Percentiles rank a stretch among this genome's conserved stretches.
phyloP scores from a whole-genome alignment of 2,797 vertebrate species.

The Yasuhikotakia modesta region DNA sequence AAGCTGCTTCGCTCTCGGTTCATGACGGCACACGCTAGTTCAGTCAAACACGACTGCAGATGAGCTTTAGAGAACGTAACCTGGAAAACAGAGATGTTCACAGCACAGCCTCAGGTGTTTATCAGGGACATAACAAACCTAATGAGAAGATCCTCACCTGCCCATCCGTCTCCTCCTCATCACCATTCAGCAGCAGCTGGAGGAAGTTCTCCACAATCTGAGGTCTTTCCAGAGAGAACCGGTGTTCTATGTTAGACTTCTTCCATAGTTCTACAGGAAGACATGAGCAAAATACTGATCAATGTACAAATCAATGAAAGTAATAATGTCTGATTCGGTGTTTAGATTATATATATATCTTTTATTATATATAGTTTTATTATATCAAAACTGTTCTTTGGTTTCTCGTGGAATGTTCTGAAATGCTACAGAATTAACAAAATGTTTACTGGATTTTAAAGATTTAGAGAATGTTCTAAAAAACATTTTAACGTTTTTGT shows the following conservation, averaged over 20 bases:
- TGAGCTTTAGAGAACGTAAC: constrained; percentile 68
- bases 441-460: too few relatives aligned
- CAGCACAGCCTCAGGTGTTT: not conserved
- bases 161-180: constrained; percentile 66
- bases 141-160: constrained; percentile 63
- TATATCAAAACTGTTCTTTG: too few relatives aligned
- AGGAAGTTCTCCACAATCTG: constrained; percentile 76
- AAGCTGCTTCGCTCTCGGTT: constrained; percentile 75
- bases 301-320: not conserved
- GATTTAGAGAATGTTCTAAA: too few relatives aligned
- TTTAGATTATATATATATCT: too few relatives aligned
- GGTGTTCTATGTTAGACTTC: constrained; percentile 71
- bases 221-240: constrained; percentile 68
- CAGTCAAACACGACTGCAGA: constrained; percentile 72
- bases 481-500: too few relatives aligned
- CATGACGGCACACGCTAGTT: constrained; percentile 73
- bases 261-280: constrained; percentile 78
- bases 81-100: constrained; percentile 55
- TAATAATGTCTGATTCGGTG: not conserved
- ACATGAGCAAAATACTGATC: not conserved
- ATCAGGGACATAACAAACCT: not conserved
- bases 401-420: too few relatives aligned
- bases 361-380: too few relatives aligned
- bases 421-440: too few relatives aligned
- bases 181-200: constrained; percentile 74